phyloP scores from a whole-genome alignment of 2,888 invertebrate species.

The Entomobrya multifasciata region DNA sequence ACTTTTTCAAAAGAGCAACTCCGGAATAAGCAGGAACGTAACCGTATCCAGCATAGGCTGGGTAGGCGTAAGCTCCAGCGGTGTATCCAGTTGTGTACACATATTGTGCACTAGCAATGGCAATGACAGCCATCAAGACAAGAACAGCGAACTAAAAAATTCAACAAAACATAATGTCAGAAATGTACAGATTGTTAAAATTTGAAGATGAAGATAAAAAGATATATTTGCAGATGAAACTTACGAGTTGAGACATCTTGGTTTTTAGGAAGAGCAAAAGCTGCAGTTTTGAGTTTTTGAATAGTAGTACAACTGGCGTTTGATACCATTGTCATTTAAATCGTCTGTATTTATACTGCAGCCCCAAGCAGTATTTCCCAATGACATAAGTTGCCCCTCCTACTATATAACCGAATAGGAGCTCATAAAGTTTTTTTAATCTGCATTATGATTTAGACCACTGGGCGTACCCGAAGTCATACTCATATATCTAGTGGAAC shows the following conservation, averaged over 20 bases:
- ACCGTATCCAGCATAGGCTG: constrained; percentile 16
- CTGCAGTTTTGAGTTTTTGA: neutral
- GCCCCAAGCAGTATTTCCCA: neutral
- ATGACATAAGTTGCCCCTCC: constrained; percentile 16
- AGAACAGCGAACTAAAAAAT: constrained; percentile 67
- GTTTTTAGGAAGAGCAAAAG: neutral
- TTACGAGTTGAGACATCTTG: constrained; percentile 60
- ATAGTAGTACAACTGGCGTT: too few species aligned
- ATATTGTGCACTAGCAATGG: constrained; percentile 55
- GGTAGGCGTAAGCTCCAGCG: constrained; percentile 19
- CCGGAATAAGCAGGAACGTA: constrained; percentile 24
- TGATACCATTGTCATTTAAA: neutral
- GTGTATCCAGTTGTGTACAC: constrained; percentile 48
- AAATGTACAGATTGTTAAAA: too few species aligned
- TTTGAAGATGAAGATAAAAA: too few species aligned
- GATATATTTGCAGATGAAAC: constrained; percentile 19
- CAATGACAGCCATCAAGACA: constrained; percentile 61
- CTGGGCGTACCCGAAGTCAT: too few species aligned
- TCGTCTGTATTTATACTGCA: constrained; percentile 8
- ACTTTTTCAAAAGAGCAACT: constrained; percentile 48
- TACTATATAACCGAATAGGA: neutral
- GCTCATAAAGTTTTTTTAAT: too few species aligned
- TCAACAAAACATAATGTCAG: neutral
- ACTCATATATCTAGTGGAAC: too few species aligned
- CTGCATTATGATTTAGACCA: too few species aligned